Evolutionary conservation across 1,140 invertebrate species (phyloP), one percentile per base, ranked within the genome.

Genomic region (Laodelphax striatellus): DNA sequence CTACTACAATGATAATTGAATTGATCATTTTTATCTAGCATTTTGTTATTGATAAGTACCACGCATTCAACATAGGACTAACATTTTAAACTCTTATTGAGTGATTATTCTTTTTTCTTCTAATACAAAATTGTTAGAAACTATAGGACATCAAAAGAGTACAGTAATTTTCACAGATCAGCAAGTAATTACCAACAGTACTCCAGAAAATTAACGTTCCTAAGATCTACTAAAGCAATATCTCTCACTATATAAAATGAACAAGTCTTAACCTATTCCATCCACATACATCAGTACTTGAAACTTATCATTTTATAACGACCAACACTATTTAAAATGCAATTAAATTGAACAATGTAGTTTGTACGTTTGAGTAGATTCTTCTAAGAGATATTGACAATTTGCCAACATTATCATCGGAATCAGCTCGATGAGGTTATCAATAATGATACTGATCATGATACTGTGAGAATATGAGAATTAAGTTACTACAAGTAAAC

Each of bases 291-390:
- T 50, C 16, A 50, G 46, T 50, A 50, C 16, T 50, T 50, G 21
- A 50, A 50, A 19, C 21, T 19, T 22, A 19, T 50, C 16, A 2
- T 50, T 10, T 50, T 19, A 50, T 16, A 19, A 50, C 6, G 46
- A 50, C 6, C 21, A 14, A 50, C 46, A 17, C 16, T 50, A 50
- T 19, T 50, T 17, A 50, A 50, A 50, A 50, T 50, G 46, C 46
- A 50, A 50, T 50, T 5, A 50, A 50, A 50, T 50, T 50, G 46
- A 50, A 50, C 46, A 50, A 50, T 50, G 46, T 50, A 50, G 46
- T 19, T 50, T 50, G 46, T 50, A 50, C 46, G 21, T 16, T 22
- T 50, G 46, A 22, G 16, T 50, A 16, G 21, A 50, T 50, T 50
- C 14, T 8, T 19, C 2, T 50, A 9, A 38, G 10, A 38, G 8